Base-by-base conservation (phyloP, 2,797 vertebrate species). In the Hippocampus kuda region DNA sequence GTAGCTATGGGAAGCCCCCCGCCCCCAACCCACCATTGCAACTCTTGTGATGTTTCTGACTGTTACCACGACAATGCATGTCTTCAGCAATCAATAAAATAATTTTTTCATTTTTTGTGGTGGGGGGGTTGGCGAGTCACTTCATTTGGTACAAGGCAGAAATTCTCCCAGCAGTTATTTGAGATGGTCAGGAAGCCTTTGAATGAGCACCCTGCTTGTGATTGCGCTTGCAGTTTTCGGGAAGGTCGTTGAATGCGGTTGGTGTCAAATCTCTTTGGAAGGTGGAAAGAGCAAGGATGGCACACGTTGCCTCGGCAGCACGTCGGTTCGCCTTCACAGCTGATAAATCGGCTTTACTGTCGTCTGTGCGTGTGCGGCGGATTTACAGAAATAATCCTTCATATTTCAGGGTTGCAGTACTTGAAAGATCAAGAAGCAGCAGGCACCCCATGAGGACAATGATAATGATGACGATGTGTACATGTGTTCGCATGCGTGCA, bases 341-440 rank as follows among this genome's bases (percentile, higher is more conserved):
- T 15, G 62, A 42, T 42, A 38, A 63, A 63, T 63, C 38, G 22
- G 61, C 38, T 63, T 63, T 42, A 62, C 30, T 12, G 34, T 42
- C 18, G 24, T 18, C 1, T 16, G 42, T 65, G 42, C 10, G 46
- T 34, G 65, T 30, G 46, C 44, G 26, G 76, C 72, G 81, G 82
- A 79, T 84, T 87, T 82, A 72, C 18, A 34, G 69, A 82, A 85
- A 79, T 80, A 88, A 90, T 86, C 82, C 76, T 64, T 78, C 63
- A 79, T 76, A 78, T 83, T 71, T 84, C 73, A 76, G 80, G 69
- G 70, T 26, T 72, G 77, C 72, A 67, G 77, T 70, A 69, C 59
- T 2, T 75, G 13, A 67, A 63, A 71, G 75, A 73, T 72, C 68
- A 51, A 7, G 51, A 63, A 27, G 71, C 64, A 34, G 57, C 57